Evolutionary conservation across 1,140 invertebrate species (phyloP).

Genomic region (Polypedilum vanderplanki): DNA sequence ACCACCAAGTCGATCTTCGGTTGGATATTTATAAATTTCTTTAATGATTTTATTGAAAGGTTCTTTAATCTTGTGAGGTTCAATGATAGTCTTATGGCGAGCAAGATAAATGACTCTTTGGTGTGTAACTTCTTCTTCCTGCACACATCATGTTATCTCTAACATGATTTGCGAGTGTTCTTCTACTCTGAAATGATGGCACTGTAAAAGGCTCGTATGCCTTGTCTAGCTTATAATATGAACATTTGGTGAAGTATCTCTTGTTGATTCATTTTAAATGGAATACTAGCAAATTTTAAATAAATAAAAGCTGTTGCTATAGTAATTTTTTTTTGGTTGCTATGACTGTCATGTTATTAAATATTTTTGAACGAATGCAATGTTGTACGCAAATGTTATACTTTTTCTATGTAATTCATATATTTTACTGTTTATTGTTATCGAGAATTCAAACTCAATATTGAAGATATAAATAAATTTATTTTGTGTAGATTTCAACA

Average conservation of each 20-base stretch:
- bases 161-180: not conserved
- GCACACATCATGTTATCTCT: not conserved
- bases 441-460: no score
- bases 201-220: not conserved
- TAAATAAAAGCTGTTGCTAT: no score
- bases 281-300: no score
- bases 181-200: not conserved
- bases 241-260: not conserved
- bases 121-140: not conserved
- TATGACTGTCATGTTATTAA: no score
- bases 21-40: constrained; percentile 26
- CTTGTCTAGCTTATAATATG: constrained; percentile 1
- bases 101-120: not conserved
- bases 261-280: not conserved
- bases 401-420: no score
- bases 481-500: no score
- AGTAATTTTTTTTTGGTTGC: no score
- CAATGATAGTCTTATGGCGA: not conserved
- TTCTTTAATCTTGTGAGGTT: not conserved
- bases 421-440: no score
- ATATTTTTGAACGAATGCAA: no score
- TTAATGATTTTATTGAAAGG: not conserved
- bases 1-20: not conserved
- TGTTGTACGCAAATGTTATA: no score
- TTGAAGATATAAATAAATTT: no score